Evolutionary conservation across 2,888 invertebrate species (phyloP).

Genomic region (Stegana nigrithorax): DNA sequence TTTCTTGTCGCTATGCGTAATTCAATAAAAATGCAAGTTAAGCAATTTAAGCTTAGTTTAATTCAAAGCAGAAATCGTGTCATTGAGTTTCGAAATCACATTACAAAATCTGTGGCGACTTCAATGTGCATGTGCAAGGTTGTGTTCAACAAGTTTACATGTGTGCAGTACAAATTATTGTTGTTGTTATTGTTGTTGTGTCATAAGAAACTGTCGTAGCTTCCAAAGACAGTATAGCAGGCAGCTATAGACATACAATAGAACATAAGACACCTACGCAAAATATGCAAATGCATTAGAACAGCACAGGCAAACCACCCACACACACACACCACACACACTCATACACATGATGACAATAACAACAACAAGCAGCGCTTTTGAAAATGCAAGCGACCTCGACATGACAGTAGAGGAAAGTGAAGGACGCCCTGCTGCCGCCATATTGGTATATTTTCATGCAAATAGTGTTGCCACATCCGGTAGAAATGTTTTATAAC

Average conservation of each 20-base stretch:
- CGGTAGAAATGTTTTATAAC: conserved; percentile 17
- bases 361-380: not conserved
- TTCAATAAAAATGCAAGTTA: too few relatives aligned
- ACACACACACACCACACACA: not conserved
- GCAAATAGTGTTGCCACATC: conserved; percentile 23
- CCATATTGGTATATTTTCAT: conserved; percentile 18
- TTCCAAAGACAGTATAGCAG: not conserved
- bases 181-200: too few relatives aligned
- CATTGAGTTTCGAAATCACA: not conserved
- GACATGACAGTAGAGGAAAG: not conserved
- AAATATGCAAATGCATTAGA: conserved; percentile 12
- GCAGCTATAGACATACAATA: not conserved
- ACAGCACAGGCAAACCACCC: not conserved
- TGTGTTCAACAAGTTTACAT: conserved; percentile 7
- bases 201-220: too few relatives aligned
- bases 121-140: not conserved
- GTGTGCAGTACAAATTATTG: not conserved
- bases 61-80: too few relatives aligned
- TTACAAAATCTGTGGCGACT: not conserved
- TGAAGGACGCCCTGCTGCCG: not conserved
- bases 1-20: too few relatives aligned
- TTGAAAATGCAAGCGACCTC: conserved; percentile 5
- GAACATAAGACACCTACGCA: not conserved
- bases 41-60: too few relatives aligned
- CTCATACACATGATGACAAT: not conserved